Evolutionary conservation across 2,888 invertebrate species (phyloP).

Genomic region (Apodemia mormo): DNA sequence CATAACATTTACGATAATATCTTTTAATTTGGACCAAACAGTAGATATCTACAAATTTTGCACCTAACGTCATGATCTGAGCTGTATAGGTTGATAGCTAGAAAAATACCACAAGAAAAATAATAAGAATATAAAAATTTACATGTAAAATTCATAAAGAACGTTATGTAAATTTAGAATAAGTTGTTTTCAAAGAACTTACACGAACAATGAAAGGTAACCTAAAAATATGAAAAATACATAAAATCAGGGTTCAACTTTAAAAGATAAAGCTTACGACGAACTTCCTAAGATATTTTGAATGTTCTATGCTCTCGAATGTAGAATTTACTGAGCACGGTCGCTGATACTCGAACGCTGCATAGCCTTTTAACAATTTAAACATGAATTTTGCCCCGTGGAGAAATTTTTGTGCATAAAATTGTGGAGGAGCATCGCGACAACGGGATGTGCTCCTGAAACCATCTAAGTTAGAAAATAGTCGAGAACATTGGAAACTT

Average conservation of each 20-base stretch:
- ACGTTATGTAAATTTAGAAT: neutral
- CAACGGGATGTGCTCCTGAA: slow-evolving; percentile 33
- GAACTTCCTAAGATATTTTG: slow-evolving; percentile 37
- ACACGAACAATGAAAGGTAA: slow-evolving; percentile 7
- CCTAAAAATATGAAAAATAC: slow-evolving; percentile 16
- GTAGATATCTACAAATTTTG: too few relatives aligned
- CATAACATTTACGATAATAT: too few relatives aligned
- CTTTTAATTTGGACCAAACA: too few relatives aligned
- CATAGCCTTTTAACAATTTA: slow-evolving; percentile 63
- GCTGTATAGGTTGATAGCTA: too few relatives aligned
- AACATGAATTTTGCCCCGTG: slow-evolving; percentile 52
- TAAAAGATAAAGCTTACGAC: slow-evolving; percentile 28
- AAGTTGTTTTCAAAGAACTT: slow-evolving; percentile 12
- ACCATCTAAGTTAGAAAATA: slow-evolving; percentile 37
- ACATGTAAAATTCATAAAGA: neutral
- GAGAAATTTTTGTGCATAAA: slow-evolving; percentile 69
- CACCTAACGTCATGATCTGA: too few relatives aligned
- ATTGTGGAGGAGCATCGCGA: slow-evolving; percentile 44
- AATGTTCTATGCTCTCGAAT: slow-evolving; percentile 35
- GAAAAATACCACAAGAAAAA: too few relatives aligned
- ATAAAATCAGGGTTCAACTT: slow-evolving; percentile 18
- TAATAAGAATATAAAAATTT: too few relatives aligned
- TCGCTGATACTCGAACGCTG: slow-evolving; percentile 41
- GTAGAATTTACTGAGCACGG: slow-evolving; percentile 36
- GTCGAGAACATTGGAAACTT: slow-evolving; percentile 32